Evolutionary conservation across 2,113 vertebrate genomes (phyloP), one percentile per base, ranked within the genome.

Genomic region (Atherinomorus stipes): DNA sequence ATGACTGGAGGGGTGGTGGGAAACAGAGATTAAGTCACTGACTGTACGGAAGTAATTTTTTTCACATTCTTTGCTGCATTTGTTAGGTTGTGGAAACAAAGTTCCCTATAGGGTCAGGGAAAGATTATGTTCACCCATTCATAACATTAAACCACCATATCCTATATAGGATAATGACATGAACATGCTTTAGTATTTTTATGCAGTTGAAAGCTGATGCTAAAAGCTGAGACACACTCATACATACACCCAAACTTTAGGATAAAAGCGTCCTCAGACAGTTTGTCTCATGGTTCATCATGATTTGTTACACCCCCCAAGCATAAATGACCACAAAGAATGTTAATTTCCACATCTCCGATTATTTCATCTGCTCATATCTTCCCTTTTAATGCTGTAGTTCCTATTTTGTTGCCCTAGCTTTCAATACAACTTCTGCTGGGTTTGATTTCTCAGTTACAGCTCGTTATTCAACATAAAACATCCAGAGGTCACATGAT

Each of bases 271-370:
- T 10, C 10, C 13, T 60, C 50, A 49, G 19, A 52, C 37, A 47
- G 61, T 57, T 49, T 57, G 44, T 47, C 40, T 71, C 58, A 38
- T 49, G 45, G 18, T 65, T 75, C n/a, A 71, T 70, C 18, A 13
- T 12, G 23, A 52, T 76, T 74, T 44, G 37, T 13, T 56, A 1
- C 3, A 0, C 64, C 28, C 64, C 63, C 19, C 23, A 18, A 61
- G 28, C 64, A 23, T 19, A 4, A 67, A 8, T 21, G 40, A 64
- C 52, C 60, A 52, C 5, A 26, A 60, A 67, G 49, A 61, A 22
- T 42, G 34, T 38, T 23, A 26, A 77, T 74, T 50, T 50, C 7
- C 3, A 1, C n/a, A n/a, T 45, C 52, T 74, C 38, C 68, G 28
- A 22, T 56, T 0, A 2, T 54, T 50, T 16, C 19, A 37, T 67